Evolutionary conservation across 2,113 vertebrate genomes (phyloP).

Genomic region (Mellivora capensis): DNA sequence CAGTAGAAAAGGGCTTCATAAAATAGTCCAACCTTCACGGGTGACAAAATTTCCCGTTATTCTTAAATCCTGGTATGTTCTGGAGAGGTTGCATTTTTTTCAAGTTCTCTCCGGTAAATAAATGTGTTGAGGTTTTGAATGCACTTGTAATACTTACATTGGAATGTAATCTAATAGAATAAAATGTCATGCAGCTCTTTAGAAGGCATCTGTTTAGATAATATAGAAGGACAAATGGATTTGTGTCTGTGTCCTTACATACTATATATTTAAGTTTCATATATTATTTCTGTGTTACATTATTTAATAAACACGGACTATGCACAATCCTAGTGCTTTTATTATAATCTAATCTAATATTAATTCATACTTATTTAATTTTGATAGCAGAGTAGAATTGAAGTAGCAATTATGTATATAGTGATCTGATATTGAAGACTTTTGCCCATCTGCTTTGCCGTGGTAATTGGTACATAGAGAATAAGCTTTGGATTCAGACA

Average conservation of each 20-base stretch:
- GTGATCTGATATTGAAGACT: not conserved
- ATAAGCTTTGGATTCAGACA: not conserved
- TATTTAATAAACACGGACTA: not conserved
- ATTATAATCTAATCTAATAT: not conserved
- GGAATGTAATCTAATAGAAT: not conserved
- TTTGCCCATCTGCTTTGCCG: not conserved
- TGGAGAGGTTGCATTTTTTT: constrained; percentile 13
- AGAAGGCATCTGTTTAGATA: not conserved
- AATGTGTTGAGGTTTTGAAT: not conserved
- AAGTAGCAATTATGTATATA: not conserved
- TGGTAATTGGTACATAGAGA: not conserved
- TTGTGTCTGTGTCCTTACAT: not conserved
- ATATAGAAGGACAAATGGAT: not conserved
- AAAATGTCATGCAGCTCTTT: not conserved
- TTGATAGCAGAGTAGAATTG: not conserved
- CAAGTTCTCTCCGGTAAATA: not conserved
- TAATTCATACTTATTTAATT: not conserved
- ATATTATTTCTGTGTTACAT: not conserved
- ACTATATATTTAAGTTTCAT: not conserved
- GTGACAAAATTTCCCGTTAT: not conserved
- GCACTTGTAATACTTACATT: not conserved
- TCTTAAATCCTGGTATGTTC: constrained; percentile 11
- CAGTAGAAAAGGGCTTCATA: not conserved
- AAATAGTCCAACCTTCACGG: not conserved
- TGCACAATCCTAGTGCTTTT: not conserved